Evolutionary conservation across 2,888 invertebrate species (phyloP), one percentile per base, ranked within the genome.

Genomic region (Plusia festucae): DNA sequence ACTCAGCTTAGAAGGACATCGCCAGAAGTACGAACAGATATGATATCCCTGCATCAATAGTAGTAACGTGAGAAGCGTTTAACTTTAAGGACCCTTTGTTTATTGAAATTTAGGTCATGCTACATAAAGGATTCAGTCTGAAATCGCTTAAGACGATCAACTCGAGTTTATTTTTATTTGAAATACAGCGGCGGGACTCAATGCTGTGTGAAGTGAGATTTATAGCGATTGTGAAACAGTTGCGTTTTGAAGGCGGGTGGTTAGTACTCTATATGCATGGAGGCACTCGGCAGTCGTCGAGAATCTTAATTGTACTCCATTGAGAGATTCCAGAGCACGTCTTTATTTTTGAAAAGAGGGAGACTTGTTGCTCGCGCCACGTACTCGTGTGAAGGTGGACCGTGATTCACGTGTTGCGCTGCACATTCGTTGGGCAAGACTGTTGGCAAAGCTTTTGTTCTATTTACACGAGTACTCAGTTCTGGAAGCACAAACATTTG

Each of bases 231-330:
- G 90, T 85, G 87, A 88, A 89, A 91, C 88, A 88, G 91, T 87
- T 86, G 86, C 82, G 85, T 88, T 86, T 91, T 85, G 87, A 83
- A 81, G 83, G 78, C 81, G 78, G 70, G n/a, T n/a, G 70, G 76
- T 82, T 77, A 82, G 78, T 84, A 80, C 84, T 88, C 82, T 84
- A 81, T 88, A 91, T 90, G 90, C 89, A 89, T 87, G 88, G 79
- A 82, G 87, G 85, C 87, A 83, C 87, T 85, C 81, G 69, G 74
- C 83, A 86, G 86, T 84, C 88, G 89, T 81, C 79, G 80, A 87
- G 93, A 94, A 93, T 94, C 88, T 93, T 94, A 94, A 94, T 94
- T 93, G 93, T 92, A 82, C 83, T 87, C 90, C 92, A 92, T 93
- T 93, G 91, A 93, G 91, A 90, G 87, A 90, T 90, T 88, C 86